phyloP scores from a whole-genome alignment of 2,888 invertebrate species.

The Hyles lineata region DNA sequence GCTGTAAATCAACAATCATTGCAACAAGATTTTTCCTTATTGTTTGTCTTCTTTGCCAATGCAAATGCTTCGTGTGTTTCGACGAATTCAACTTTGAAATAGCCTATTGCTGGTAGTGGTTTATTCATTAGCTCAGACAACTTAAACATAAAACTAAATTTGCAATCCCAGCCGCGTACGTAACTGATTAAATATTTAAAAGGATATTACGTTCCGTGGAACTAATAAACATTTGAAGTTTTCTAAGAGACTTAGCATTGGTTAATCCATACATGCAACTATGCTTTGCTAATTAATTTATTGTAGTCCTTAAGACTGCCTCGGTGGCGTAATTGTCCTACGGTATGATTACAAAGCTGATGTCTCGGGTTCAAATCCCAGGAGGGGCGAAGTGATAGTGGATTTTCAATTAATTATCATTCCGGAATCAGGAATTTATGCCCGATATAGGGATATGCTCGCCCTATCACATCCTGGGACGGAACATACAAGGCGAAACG shows the following conservation, averaged over 20 bases:
- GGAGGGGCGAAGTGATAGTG: no score
- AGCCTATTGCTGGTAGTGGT: conserved; percentile 1
- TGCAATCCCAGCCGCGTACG: conserved; percentile 19
- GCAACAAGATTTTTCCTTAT: neutral
- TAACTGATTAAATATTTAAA: conserved; percentile 27
- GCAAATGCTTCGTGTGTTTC: neutral
- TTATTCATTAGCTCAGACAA: conserved; percentile 16
- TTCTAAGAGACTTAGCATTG: neutral
- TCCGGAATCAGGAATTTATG: no score
- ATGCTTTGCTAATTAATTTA: neutral
- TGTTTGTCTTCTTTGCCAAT: neutral
- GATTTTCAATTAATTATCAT: no score
- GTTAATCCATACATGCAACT: neutral
- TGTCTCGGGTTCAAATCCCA: no score
- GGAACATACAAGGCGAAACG: no score
- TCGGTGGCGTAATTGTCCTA: no score
- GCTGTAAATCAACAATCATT: neutral
- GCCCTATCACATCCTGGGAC: no score
- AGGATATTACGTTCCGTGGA: conserved; percentile 15
- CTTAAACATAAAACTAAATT: conserved; percentile 20
- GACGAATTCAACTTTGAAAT: conserved; percentile 7
- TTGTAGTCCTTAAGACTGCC: neutral
- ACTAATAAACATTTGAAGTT: conserved; percentile 15
- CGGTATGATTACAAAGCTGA: no score
- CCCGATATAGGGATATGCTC: no score